Conservation (phyloP, 2,797 vertebrate species). For the Mastacembelus armatus region DNA sequence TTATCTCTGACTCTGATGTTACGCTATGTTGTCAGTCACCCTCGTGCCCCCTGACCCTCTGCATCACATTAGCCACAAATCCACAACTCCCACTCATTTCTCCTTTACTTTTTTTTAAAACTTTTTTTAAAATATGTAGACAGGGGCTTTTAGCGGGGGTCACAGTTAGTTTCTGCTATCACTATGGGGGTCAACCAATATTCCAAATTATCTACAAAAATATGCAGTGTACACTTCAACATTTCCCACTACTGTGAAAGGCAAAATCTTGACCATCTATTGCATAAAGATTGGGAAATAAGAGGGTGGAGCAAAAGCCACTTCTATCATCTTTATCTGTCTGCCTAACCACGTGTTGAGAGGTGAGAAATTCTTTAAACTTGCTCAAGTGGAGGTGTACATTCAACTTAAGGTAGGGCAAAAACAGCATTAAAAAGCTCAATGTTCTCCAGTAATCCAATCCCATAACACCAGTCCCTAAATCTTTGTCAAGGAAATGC, state of each 20-base stretch:
- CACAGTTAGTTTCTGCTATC: too few relatives aligned
- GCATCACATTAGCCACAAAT: too few relatives aligned
- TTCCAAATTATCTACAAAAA: not conserved
- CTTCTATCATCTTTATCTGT: constrained; percentile 62
- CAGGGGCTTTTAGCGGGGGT: too few relatives aligned
- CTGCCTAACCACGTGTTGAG: constrained; percentile 76
- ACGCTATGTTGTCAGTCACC: too few relatives aligned
- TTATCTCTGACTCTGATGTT: too few relatives aligned
- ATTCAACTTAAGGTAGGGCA: constrained; percentile 75
- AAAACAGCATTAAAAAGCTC: constrained; percentile 85
- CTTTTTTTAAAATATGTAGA: too few relatives aligned
- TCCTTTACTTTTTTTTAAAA: too few relatives aligned
- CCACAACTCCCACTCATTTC: too few relatives aligned
- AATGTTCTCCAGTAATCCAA: constrained; percentile 88
- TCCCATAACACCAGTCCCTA: constrained; percentile 88
- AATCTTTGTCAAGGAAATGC: constrained; percentile 89
- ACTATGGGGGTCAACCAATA: too few relatives aligned
- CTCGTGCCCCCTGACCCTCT: too few relatives aligned
- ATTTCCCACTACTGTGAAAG: not conserved
- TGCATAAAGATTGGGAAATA: constrained; percentile 33
- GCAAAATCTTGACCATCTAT: constrained; percentile 19
- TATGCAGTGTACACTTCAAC: not conserved
- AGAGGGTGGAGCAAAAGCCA: constrained; percentile 25
- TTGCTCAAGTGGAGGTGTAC: constrained; percentile 72
- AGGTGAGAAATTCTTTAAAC: constrained; percentile 68